Percentiles rank a stretch among this genome's conserved stretches.
Evolutionary conservation across 1,140 invertebrate species (phyloP).

Genomic region (Brachionus angularis): DNA sequence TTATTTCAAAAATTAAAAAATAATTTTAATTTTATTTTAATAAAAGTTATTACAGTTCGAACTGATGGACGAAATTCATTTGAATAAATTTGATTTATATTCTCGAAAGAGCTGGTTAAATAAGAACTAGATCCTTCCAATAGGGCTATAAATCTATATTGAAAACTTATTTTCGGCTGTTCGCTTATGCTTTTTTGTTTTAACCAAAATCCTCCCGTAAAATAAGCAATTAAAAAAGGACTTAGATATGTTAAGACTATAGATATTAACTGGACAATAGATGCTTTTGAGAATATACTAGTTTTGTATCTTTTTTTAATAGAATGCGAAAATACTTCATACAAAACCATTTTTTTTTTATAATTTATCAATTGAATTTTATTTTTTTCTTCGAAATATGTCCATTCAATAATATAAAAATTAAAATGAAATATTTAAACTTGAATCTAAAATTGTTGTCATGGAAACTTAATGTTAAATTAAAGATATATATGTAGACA

Average conservation of each 20-base stretch:
- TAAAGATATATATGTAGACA: no score
- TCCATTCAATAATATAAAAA: conserved; percentile 13
- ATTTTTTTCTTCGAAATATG: neutral
- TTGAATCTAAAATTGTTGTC: no score
- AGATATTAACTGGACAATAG: conserved; percentile 51
- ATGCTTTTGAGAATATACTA: conserved; percentile 54
- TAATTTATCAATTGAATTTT: neutral
- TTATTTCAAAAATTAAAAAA: neutral
- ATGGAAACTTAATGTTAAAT: no score
- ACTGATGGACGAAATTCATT: conserved; percentile 28
- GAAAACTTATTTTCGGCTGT: conserved; percentile 18
- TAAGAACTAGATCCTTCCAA: conserved; percentile 7
- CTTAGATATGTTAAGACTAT: conserved; percentile 53
- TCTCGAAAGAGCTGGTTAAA: neutral
- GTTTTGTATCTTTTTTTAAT: conserved; percentile 54
- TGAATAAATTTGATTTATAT: conserved; percentile 29
- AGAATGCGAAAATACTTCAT: conserved; percentile 55
- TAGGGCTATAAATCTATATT: conserved; percentile 38
- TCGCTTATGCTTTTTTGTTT: conserved; percentile 32
- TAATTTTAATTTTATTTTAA: neutral
- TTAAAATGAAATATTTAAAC: conserved; percentile 6
- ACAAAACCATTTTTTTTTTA: conserved; percentile 56
- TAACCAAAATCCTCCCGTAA: conserved; percentile 40
- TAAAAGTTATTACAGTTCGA: neutral
- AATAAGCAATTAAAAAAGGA: conserved; percentile 55